Evolutionary conservation across 2,797 vertebrate genomes (phyloP).

Genomic region (Allobates femoralis): DNA sequence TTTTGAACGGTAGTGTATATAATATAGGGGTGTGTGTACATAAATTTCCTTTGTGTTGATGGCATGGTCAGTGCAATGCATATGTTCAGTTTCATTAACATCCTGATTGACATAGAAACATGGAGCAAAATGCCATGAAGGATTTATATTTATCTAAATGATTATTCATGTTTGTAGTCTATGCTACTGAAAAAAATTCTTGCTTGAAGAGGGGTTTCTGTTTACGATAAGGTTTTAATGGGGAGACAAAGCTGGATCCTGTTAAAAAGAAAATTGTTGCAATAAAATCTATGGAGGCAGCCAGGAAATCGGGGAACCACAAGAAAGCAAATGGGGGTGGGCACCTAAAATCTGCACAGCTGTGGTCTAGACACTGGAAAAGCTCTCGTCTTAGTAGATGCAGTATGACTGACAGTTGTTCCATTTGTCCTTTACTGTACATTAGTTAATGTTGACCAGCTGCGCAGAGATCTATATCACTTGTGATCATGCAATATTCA

Average conservation of each 20-base stretch:
- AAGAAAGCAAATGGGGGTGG: background rate
- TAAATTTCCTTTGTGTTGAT: no score
- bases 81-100: background rate
- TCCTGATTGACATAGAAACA: background rate
- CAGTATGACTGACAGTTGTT: conserved; percentile 10
- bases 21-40: no score
- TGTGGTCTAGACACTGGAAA: conserved; percentile 17
- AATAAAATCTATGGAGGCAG: background rate
- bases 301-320: background rate
- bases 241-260: background rate
- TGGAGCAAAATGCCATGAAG: background rate
- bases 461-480: conserved; percentile 5
- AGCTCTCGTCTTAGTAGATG: background rate
- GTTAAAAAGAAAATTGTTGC: no score
- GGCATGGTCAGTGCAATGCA: background rate
- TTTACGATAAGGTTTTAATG: background rate
- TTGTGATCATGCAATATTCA: background rate
- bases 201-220: background rate
- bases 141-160: background rate
- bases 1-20: no score
- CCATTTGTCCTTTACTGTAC: background rate
- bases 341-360: background rate
- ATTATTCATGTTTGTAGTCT: background rate
- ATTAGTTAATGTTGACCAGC: conserved; percentile 9
- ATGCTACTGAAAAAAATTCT: background rate